Base-by-base conservation (phyloP, 2,797 vertebrate species). In the Xiphorhynchus erythropygius region DNA sequence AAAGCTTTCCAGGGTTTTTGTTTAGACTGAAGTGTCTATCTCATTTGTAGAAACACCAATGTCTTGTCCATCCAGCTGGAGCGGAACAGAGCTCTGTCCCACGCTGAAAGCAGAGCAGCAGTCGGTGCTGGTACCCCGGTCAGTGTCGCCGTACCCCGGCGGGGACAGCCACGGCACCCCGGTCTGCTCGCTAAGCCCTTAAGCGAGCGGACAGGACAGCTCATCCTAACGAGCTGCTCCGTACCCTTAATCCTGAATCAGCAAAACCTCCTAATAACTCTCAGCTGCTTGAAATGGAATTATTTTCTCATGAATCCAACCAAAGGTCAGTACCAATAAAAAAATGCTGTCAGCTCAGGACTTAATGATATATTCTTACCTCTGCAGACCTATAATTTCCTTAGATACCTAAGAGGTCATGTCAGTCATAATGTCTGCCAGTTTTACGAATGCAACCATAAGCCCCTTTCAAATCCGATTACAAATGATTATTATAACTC, bases 251-350 rank as follows among this genome's bases (percentile, higher is more conserved):
- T 97, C 95, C 94, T 96, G 96, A 97, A 95, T 96, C 97, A 97
- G 97, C 96, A 97, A 96, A 95, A 94, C 87, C 81, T 81, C 93
- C 73, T 94, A 83, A 97, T 94, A 96, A 96, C 90, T 91, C 96
- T 97, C 97, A 97, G 97, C 90, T 97, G 94, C 96, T 94, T 94
- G 68, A 96, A 96, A 97, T 95, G 85, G 93, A 97, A 97, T 98
- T 97, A 97, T 97, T 97, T 97, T 96, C 96, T 96, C 97, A 96
- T 96, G 82, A 97, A 97, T 95, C 94, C 92, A 97, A 59, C 71
- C 87, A 95, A 97, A 96, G 96, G 94, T 89, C 95, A 96, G 86
- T 39, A 71, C 33, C 88, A 82, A 91, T 92, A 92, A 96, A 91
- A 79, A 96, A 94, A 86, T 64, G 41, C 55, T 96, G 92, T 95